Conservation (phyloP, 2,888 invertebrate species). For the Macroteleia sp. region DNA sequence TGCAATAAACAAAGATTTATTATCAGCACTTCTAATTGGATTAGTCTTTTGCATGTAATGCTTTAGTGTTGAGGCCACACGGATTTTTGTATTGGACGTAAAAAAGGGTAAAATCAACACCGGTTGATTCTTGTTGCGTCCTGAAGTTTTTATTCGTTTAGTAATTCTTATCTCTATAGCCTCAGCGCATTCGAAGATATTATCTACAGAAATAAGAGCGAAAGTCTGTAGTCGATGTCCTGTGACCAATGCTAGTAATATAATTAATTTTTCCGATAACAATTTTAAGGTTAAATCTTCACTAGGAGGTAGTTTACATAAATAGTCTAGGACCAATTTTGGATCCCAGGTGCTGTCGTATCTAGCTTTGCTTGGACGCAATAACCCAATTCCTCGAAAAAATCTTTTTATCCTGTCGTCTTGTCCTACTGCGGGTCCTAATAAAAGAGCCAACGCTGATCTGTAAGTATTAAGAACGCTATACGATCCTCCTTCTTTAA, state of each 20-base stretch:
- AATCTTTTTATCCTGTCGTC: no score
- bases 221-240: constrained; percentile 20
- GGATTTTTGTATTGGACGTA: constrained; percentile 4
- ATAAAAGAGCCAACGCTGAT: no score
- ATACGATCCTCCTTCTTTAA: no score
- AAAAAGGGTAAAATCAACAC: constrained; percentile 1
- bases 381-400: constrained; percentile 23
- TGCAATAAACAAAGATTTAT: background rate
- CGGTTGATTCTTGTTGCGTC: background rate
- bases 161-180: constrained; percentile 12
- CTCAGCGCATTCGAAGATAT: background rate
- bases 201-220: background rate
- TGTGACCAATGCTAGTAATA: constrained; percentile 24
- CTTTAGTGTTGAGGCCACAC: background rate
- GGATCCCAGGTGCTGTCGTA: constrained; percentile 48
- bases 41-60: background rate
- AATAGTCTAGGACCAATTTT: constrained; percentile 30
- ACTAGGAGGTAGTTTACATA: constrained; percentile 23
- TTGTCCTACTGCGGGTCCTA: no score
- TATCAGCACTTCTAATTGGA: background rate
- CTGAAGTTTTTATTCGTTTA: constrained; percentile 26
- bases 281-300: constrained; percentile 23
- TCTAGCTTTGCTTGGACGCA: constrained; percentile 12
- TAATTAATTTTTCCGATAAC: constrained; percentile 24
- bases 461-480: no score